phyloP scores from a whole-genome alignment of 2,113 vertebrate species.

The Grus americana region DNA sequence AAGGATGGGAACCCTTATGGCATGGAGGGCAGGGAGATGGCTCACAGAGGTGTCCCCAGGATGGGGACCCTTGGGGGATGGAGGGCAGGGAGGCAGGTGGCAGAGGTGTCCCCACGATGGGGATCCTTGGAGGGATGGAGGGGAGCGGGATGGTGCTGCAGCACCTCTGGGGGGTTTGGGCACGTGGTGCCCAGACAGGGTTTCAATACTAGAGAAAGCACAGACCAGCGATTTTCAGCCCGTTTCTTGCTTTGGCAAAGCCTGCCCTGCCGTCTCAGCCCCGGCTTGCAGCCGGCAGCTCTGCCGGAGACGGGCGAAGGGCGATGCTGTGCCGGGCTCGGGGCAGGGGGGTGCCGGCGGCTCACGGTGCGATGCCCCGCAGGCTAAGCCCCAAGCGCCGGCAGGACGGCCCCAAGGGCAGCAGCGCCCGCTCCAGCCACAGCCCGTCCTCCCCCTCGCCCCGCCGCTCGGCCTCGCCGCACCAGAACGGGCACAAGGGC shows the following conservation, averaged over 20 bases:
- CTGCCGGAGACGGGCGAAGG: not conserved
- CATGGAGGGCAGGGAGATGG: not conserved
- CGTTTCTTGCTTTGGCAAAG: not conserved
- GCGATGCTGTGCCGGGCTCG: rapidly evolving
- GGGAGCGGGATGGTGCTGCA: not conserved
- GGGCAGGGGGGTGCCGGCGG: not conserved
- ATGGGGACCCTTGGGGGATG: rapidly evolving
- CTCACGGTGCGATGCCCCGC: not conserved
- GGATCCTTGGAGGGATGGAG: rapidly evolving
- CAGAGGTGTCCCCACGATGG: not conserved
- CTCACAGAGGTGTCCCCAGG: not conserved
- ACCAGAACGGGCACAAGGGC: conserved; percentile 91
- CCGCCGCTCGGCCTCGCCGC: conserved; percentile 79
- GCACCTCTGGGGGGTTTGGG: not conserved
- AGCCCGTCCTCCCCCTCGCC: conserved; percentile 80
- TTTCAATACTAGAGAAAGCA: not conserved
- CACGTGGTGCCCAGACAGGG: rapidly evolving
- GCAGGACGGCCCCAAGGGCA: conserved; percentile 80
- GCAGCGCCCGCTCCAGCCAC: conserved; percentile 79
- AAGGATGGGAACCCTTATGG: rapidly evolving
- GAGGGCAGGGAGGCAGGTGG: not conserved
- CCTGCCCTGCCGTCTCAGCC: not conserved
- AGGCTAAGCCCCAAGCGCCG: conserved; percentile 84
- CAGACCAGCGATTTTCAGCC: not conserved
- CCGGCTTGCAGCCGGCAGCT: not conserved